phyloP scores from a whole-genome alignment of 2,888 invertebrate genomes.

The Dione juno region DNA sequence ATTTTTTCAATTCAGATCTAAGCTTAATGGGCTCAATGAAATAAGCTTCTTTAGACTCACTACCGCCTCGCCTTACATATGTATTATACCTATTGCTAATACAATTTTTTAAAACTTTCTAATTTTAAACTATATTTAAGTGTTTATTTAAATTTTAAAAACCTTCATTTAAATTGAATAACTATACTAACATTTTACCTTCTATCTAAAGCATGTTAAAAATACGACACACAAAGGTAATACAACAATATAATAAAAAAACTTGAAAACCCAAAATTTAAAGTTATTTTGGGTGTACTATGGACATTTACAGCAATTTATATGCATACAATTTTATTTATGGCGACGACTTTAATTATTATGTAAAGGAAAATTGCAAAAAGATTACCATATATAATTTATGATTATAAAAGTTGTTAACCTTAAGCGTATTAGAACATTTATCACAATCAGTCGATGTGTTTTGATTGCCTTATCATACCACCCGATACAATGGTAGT shows the following conservation, averaged over 20 bases:
- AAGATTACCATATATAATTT: background rate
- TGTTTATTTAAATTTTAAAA: too few species aligned
- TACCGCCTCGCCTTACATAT: too few species aligned
- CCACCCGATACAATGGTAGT: background rate
- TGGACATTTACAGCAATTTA: conserved; percentile 1
- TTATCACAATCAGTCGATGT: background rate
- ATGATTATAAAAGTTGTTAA: conserved; percentile 10
- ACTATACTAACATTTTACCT: too few species aligned
- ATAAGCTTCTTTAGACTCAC: too few species aligned
- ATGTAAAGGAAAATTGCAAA: conserved; percentile 1
- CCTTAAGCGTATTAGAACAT: conserved; percentile 13
- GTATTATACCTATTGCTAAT: too few species aligned
- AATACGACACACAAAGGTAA: background rate
- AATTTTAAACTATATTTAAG: too few species aligned
- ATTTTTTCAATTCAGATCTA: too few species aligned
- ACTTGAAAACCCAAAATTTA: background rate
- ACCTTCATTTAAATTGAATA: too few species aligned
- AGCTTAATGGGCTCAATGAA: too few species aligned
- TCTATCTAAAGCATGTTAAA: too few species aligned
- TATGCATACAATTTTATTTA: too few species aligned
- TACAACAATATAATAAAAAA: background rate
- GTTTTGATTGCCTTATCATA: background rate
- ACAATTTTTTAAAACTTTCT: too few species aligned
- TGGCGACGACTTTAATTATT: background rate
- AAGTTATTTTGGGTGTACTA: conserved; percentile 3